Evolutionary conservation across 2,113 vertebrate species (phyloP).

Genomic region (Fregata magnificens): DNA sequence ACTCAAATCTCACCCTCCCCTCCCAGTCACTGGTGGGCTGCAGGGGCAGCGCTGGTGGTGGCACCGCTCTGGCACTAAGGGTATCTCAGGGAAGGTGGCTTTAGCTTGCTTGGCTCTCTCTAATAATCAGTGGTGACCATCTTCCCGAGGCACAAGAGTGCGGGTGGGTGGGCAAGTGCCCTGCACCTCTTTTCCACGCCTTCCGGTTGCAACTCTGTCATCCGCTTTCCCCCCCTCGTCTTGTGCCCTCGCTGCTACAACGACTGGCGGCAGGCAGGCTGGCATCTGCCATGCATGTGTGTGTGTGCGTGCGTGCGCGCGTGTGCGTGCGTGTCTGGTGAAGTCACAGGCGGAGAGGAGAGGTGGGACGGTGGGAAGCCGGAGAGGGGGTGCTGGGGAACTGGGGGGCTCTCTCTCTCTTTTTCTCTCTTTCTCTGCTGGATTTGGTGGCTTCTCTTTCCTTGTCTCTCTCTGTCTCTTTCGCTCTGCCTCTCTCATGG

Average conservation of each 20-base stretch:
- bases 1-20: background rate
- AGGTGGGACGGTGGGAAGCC: background rate
- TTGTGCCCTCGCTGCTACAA: background rate
- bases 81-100: constrained; percentile 50
- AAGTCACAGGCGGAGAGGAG: constrained; percentile 29
- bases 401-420: background rate
- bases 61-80: constrained; percentile 4
- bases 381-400: background rate
- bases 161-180: background rate
- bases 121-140: background rate
- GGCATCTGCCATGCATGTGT: constrained; percentile 15
- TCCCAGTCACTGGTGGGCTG: constrained; percentile 31
- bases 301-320: background rate
- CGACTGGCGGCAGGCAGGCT: background rate
- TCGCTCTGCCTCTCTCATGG: background rate
- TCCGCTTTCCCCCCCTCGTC: background rate
- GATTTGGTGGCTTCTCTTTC: constrained; percentile 41
- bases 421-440: background rate
- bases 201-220: background rate
- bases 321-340: background rate
- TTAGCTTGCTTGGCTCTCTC: constrained; percentile 63
- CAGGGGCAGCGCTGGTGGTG: constrained; percentile 52
- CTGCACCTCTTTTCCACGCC: background rate
- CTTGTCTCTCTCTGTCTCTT: background rate
- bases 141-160: constrained; percentile 11